Conservation (phyloP, 2,797 vertebrate genomes). For the Acanthopagrus latus region DNA sequence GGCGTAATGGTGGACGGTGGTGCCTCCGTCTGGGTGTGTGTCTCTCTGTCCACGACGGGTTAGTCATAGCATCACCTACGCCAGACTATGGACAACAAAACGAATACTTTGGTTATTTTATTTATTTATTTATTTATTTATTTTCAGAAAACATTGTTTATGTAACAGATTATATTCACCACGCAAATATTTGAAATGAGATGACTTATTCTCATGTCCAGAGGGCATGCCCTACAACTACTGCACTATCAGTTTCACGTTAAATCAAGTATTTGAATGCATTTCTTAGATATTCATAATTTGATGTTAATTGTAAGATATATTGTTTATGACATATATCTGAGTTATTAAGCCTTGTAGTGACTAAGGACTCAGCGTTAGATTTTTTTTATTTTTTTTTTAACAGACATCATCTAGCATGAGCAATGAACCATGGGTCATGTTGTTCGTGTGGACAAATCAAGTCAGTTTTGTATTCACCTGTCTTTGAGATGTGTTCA, state of each 20-base stretch:
- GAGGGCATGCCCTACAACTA: slow-evolving; percentile 1
- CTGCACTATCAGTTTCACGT: background rate
- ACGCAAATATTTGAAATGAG: slow-evolving; percentile 43
- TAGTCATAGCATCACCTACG: slow-evolving; percentile 52
- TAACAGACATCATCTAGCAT: background rate
- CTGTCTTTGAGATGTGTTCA: slow-evolving; percentile 47
- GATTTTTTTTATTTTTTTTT: background rate
- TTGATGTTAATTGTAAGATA: background rate
- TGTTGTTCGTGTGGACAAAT: slow-evolving; percentile 25
- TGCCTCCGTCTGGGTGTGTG: slow-evolving; percentile 68
- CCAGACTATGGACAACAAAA: slow-evolving; percentile 11
- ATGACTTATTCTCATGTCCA: slow-evolving; percentile 58
- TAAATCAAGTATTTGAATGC: slow-evolving; percentile 2
- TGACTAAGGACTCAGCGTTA: background rate
- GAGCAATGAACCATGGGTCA: slow-evolving; percentile 13
- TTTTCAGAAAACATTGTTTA: slow-evolving; percentile 4
- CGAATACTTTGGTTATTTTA: slow-evolving; percentile 12
- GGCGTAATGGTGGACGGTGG: slow-evolving; percentile 79
- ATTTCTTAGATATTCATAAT: slow-evolving; percentile 2
- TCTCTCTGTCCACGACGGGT: slow-evolving; percentile 61
- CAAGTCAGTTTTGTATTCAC: slow-evolving; percentile 34
- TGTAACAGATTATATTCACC: slow-evolving; percentile 58
- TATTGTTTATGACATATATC: background rate
- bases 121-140: slow-evolving; percentile 2
- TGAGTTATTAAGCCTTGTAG: background rate